Percentiles rank a stretch among this genome's conserved stretches.
Evolutionary conservation across 2,113 vertebrate species (phyloP).

Genomic region (Rhinolophus ferrumequinum): DNA sequence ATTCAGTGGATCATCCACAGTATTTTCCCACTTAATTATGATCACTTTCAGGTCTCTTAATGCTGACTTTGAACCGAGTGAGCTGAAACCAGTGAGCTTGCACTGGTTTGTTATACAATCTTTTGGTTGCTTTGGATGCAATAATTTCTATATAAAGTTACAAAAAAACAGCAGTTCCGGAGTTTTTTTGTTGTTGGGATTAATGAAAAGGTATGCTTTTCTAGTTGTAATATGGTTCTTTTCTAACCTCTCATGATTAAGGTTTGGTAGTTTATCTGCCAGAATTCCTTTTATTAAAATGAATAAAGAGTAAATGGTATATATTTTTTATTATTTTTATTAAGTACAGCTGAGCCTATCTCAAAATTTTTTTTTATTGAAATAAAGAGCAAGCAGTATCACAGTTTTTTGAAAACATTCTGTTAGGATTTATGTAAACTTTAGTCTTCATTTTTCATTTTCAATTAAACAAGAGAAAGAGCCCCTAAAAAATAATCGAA

Average conservation of each 20-base stretch:
- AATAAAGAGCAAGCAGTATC: constrained; percentile 21
- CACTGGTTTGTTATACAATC: constrained; percentile 1
- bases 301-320: constrained; percentile 5
- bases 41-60: constrained; percentile 37
- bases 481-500: neutral
- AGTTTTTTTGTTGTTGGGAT: constrained; percentile 45
- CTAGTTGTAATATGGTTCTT: constrained; percentile 60
- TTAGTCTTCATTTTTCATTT: constrained; percentile 28
- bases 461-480: constrained; percentile 20
- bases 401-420: constrained; percentile 29
- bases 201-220: constrained; percentile 62
- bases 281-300: constrained; percentile 65
- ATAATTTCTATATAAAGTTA: constrained; percentile 64
- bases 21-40: constrained; percentile 31
- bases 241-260: constrained; percentile 33
- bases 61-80: constrained; percentile 3
- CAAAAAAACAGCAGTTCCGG: constrained; percentile 33
- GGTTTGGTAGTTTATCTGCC: constrained; percentile 36
- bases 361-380: constrained; percentile 47
- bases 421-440: neutral
- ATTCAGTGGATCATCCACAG: neutral
- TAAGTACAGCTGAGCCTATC: neutral
- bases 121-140: constrained; percentile 37
- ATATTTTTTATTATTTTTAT: constrained; percentile 54
- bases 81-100: constrained; percentile 24